Base-by-base conservation (phyloP, 1,140 invertebrate genomes). In the Galendromus occidentalis region DNA sequence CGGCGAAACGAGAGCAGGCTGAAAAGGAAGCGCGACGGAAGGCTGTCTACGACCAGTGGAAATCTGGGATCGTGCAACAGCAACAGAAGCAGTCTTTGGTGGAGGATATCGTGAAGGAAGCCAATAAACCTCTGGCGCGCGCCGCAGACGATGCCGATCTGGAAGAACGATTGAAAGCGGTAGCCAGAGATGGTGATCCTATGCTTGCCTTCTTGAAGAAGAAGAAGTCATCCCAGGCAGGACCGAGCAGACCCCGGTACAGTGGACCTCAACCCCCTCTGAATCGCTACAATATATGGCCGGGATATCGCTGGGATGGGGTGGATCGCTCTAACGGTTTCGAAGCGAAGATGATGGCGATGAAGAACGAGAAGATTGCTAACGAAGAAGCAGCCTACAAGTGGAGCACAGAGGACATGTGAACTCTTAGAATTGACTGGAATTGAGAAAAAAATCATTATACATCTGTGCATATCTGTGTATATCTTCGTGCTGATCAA, bases 281-380 rank as follows among this genome's bases (percentile, higher is more conserved):
- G 44, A 98, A 98, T 79, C 81, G 95, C 9, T 98, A 86, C 78
- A 82, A 84, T 42, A 93, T 99, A 67, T 76, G 79, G 59, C 95
- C 95, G 0, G 95, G 95, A 0, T 86, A 92, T 76, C 79, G 91
- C 42, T 99, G 95, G 95, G 95, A 99, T 76, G 95, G 95, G 1
- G 93, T 99, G 0, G 91, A 98, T 73, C 77, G 95, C 25, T 96
- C 92, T 4, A 98, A 89, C 78, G 95, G 95, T 0, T 98, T 93
- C 75, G 95, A 99, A 74, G 86, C 86, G 71, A 84, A 88, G 73
- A 87, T 85, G 79, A 92, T 95, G 74, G 81, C 84, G 18, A 80
- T 83, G 28, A 80, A 84, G 69, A 89, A 86, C 71, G 81, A 85
- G 6, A 83, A 80, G 69, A 84, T 82, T 71, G 90, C 92, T 0